phyloP scores from a whole-genome alignment of 2,797 vertebrate genomes.

The Microctenopoma steveboyesi region DNA sequence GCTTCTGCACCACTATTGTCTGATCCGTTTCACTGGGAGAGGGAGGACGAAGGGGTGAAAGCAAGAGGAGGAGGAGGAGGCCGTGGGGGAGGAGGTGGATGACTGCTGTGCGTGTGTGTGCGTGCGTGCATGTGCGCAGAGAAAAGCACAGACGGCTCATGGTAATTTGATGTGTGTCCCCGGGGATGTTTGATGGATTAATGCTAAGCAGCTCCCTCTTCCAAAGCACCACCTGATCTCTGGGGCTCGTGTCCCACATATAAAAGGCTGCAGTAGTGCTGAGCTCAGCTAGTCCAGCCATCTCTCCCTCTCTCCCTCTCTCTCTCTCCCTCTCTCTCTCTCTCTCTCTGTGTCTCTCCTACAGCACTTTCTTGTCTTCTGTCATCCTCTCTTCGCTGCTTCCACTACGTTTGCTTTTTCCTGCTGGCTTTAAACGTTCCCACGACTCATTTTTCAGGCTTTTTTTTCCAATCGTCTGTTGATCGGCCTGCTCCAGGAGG shows the following conservation, averaged over 20 bases:
- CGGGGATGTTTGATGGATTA: constrained; percentile 89
- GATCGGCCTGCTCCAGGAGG: constrained; percentile 44
- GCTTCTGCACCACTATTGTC: constrained; percentile 76
- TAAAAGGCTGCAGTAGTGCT: constrained; percentile 85
- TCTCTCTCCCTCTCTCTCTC: constrained; percentile 30
- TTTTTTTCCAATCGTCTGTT: constrained; percentile 9
- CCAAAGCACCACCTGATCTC: constrained; percentile 86
- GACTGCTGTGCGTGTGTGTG: constrained; percentile 40
- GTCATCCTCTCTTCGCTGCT: constrained; percentile 32
- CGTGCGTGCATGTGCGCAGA: constrained; percentile 15
- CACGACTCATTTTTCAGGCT: constrained; percentile 19
- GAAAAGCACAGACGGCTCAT: constrained; percentile 80
- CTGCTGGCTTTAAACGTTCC: constrained; percentile 30
- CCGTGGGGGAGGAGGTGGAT: constrained; percentile 18
- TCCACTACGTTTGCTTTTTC: constrained; percentile 25
- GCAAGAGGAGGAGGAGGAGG: constrained; percentile 34
- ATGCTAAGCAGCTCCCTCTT: constrained; percentile 85
- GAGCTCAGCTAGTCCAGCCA: constrained; percentile 82
- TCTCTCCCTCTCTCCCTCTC: constrained; percentile 27
- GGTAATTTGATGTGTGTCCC: constrained; percentile 87
- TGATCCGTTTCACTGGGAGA: constrained; percentile 52
- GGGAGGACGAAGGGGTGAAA: constrained; percentile 42
- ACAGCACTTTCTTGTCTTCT: constrained; percentile 50
- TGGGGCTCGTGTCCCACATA: constrained; percentile 83
- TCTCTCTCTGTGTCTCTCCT: constrained; percentile 39